These are phyloP conservation scores for Rousettus leschenaultii DNA, from an alignment of 2,113 vertebrate species.

Conservation along the genomic window DNA sequence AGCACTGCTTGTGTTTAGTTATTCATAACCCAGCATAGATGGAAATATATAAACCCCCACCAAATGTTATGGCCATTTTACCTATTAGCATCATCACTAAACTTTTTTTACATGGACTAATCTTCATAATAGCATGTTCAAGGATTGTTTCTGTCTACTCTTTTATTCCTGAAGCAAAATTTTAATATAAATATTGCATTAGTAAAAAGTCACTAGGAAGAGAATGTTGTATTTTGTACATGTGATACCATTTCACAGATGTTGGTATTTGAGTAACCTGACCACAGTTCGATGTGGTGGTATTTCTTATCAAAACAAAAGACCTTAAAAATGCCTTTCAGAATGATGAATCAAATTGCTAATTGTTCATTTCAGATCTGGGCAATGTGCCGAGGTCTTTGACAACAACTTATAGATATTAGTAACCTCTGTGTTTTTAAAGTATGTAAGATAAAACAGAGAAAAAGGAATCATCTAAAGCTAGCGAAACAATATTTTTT, in stretches of 20 bases:
- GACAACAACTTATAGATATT: background rate
- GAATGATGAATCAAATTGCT: constrained; percentile 12
- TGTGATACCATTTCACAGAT: background rate
- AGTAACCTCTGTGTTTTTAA: background rate
- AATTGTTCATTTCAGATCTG: background rate
- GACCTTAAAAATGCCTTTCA: background rate
- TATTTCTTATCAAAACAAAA: constrained; percentile 6
- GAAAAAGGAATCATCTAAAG: background rate
- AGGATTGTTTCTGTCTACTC: constrained; percentile 9
- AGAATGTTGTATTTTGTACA: background rate
- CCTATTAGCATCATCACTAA: background rate
- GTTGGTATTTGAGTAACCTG: background rate
- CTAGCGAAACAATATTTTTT: background rate
- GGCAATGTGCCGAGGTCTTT: background rate
- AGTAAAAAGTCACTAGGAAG: constrained; percentile 9
- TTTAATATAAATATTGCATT: background rate
- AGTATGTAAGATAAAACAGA: background rate
- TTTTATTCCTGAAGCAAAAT: background rate
- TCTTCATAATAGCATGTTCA: background rate
- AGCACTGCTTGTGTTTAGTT: background rate
- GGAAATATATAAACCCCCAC: background rate
- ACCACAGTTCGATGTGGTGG: background rate
- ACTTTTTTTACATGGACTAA: background rate
- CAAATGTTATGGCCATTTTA: background rate
- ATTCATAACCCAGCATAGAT: background rate